phyloP scores from a whole-genome alignment of 2,888 invertebrate species.

The Epinotia brunnichana region DNA sequence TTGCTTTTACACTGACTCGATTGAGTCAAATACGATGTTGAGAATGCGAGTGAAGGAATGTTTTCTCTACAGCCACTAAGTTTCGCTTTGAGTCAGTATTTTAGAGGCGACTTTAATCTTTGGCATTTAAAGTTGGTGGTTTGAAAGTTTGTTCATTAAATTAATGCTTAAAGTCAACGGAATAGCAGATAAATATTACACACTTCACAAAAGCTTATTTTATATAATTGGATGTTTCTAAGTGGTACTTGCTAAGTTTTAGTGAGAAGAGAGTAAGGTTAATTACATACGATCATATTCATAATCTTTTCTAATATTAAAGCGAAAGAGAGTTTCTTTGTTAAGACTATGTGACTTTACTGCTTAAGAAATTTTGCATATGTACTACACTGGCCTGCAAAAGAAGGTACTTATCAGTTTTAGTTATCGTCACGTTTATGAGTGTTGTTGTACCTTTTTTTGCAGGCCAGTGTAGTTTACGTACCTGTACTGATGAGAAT shows the following conservation, averaged over 20 bases:
- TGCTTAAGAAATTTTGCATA: too few relatives aligned
- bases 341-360: too few relatives aligned
- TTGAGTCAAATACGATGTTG: conserved; percentile 1
- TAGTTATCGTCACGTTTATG: too few relatives aligned
- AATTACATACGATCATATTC: neutral
- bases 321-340: neutral
- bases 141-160: conserved; percentile 43
- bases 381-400: too few relatives aligned
- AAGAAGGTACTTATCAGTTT: too few relatives aligned
- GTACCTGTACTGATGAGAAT: too few relatives aligned
- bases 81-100: conserved; percentile 41
- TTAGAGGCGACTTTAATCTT: conserved; percentile 42
- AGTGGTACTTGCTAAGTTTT: neutral
- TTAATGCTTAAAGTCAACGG: conserved; percentile 32
- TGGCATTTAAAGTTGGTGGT: conserved; percentile 37
- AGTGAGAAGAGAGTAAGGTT: too few relatives aligned
- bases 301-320: neutral
- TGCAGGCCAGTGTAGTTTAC: too few relatives aligned
- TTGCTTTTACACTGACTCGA: neutral
- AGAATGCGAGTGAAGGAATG: conserved; percentile 3
- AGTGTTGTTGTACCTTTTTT: too few relatives aligned
- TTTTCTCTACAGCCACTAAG: conserved; percentile 31
- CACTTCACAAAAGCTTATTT: conserved; percentile 18
- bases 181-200: conserved; percentile 26
- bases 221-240: conserved; percentile 13